Evolutionary conservation across 2,888 invertebrate genomes (phyloP), one percentile per base, ranked within the genome.

Genomic region (Zygaena filipendulae): DNA sequence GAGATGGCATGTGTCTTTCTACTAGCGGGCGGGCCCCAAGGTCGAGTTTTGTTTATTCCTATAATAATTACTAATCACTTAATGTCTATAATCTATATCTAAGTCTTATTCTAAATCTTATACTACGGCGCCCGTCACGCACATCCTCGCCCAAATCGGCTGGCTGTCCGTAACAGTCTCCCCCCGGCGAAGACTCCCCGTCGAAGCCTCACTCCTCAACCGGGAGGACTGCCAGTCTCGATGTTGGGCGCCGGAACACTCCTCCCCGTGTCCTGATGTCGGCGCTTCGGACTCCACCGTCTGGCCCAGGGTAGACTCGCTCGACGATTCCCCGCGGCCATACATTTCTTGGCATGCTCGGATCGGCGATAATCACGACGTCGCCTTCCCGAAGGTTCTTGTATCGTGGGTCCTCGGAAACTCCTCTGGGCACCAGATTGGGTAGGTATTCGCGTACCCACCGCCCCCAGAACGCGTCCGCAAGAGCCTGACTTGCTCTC

Each of bases 381-480:
- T 40, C 36, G 1, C 34, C 38, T 4, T 10, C n/a, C 11, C 14
- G 14, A 4, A 30, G 10, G 6, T n/a, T 11, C 8, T 18, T 13
- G 1, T 12, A n/a, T 2, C 4, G 20, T 1, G 23, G 30, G 2
- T 6, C 11, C 6, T 19, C 7, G 35, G 43, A 38, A 11, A 35
- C 30, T 6, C 32, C 27, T 3, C 42, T 28, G 1, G 32, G 30
- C 1, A 30, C 13, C 3, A 47, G 21, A 0, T 36, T 39, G 2
- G 45, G 43, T 1, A 45, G 26, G 25, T 46, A 46, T 22, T 46
- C 45, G 5, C 31, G 22, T 0, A 41, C 4, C 45, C 47, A 48
- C 1, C 41, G 11, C 3, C n/a, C 18, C 43, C 42, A 44, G 18
- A 40, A 33, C 8, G 18, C 27, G 11, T 33, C 29, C 5, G 35